phyloP scores from a whole-genome alignment of 2,797 vertebrate genomes.

The Meriones psammophilus region DNA sequence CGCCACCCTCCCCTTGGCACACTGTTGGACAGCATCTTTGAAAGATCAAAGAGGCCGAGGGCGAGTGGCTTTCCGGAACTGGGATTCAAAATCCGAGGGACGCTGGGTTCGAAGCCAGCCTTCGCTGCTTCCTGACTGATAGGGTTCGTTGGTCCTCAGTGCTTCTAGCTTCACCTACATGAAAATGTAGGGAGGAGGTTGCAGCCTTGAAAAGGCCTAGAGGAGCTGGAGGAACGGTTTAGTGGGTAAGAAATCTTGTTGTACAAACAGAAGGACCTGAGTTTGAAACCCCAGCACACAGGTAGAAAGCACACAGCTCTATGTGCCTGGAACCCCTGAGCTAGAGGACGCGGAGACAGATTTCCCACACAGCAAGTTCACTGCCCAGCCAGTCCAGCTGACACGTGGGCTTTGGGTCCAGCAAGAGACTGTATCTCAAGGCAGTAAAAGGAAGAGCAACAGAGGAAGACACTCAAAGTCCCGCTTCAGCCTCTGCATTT shows the following conservation, averaged over 20 bases:
- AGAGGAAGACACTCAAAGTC: neutral
- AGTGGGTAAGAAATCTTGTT: neutral
- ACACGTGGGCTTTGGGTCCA: neutral
- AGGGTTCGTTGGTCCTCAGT: neutral
- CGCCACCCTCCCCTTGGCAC: conserved; percentile 68
- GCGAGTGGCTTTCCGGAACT: conserved; percentile 40
- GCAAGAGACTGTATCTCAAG: neutral
- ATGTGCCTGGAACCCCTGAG: neutral
- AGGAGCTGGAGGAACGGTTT: no score
- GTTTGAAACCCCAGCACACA: neutral
- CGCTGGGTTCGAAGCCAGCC: conserved; percentile 64
- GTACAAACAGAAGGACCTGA: neutral
- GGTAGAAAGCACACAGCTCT: neutral
- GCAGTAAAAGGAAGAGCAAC: neutral
- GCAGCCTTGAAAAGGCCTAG: neutral
- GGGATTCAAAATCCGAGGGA: neutral
- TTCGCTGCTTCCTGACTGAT: neutral
- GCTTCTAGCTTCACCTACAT: neutral
- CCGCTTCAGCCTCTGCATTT: neutral
- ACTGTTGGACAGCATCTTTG: conserved; percentile 69
- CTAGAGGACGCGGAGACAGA: neutral
- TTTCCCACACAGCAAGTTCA: neutral
- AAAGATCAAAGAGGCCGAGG: conserved; percentile 72
- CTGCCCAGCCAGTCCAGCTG: neutral
- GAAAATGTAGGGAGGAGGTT: neutral